These are phyloP conservation scores for Torymus texanus DNA, from an alignment of 2,888 invertebrate species.

Conservation along the genomic window DNA sequence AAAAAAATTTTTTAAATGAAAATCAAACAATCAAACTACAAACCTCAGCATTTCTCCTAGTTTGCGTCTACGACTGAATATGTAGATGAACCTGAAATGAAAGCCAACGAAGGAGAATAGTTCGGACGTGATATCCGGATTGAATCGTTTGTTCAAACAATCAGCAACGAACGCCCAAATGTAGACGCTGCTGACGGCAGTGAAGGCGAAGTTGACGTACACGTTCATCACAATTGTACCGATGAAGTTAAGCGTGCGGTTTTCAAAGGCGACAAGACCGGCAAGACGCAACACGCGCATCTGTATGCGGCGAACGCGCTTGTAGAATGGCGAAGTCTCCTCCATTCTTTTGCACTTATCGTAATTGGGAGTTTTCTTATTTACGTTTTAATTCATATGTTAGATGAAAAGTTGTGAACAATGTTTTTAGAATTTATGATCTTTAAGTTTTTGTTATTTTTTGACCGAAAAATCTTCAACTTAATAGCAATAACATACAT, in stretches of 20 bases:
- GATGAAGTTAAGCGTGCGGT: neutral
- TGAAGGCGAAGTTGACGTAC: slow-evolving; percentile 47
- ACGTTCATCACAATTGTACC: slow-evolving; percentile 14
- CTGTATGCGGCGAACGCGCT: slow-evolving; percentile 33
- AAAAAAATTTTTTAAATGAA: too few relatives aligned
- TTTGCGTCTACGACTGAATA: slow-evolving; percentile 30
- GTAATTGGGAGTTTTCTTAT: neutral
- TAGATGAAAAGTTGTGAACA: too few relatives aligned
- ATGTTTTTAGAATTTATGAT: too few relatives aligned
- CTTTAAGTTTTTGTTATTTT: too few relatives aligned
- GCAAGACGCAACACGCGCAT: slow-evolving; percentile 35
- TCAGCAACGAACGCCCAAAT: slow-evolving; percentile 47
- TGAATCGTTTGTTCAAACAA: slow-evolving; percentile 31
- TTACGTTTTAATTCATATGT: neutral
- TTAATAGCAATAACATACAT: too few relatives aligned
- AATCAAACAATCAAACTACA: neutral
- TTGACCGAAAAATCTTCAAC: too few relatives aligned
- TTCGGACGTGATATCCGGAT: slow-evolving; percentile 48
- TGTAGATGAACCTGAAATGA: slow-evolving; percentile 46
- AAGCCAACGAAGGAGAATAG: slow-evolving; percentile 51
- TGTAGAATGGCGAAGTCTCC: slow-evolving; percentile 41
- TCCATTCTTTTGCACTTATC: slow-evolving; percentile 26
- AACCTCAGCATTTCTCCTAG: slow-evolving; percentile 31
- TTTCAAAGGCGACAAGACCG: slow-evolving; percentile 33
- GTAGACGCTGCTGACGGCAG: slow-evolving; percentile 48